Evolutionary conservation across 2,888 invertebrate genomes (phyloP).

Genomic region (Sminthurides aquaticus): DNA sequence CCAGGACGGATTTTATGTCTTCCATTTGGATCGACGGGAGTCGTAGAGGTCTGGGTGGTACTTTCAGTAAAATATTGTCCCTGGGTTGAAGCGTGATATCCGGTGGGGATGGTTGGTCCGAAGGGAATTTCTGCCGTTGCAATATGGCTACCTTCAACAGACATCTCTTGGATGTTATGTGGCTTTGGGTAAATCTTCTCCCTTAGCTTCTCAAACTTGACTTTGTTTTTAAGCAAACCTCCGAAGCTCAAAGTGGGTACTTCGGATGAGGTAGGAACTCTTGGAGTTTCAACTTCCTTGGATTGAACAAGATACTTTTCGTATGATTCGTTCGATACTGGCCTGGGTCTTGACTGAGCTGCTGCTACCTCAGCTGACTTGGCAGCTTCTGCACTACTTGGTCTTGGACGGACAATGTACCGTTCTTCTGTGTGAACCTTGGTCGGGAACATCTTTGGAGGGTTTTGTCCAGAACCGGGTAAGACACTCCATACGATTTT

Average conservation of each 20-base stretch:
- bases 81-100: neutral
- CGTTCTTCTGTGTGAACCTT: conserved; percentile 36
- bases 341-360: neutral
- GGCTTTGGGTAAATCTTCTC: conserved; percentile 31
- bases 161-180: neutral
- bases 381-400: conserved; percentile 8
- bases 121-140: neutral
- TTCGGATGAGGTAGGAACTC: conserved; percentile 1
- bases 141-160: neutral
- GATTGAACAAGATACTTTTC: neutral
- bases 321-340: neutral
- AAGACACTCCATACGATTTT: conserved; percentile 39
- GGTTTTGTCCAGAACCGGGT: conserved; percentile 22
- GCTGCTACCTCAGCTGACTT: neutral
- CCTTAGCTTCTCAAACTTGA: conserved; percentile 39
- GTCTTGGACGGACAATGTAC: conserved; percentile 30
- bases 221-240: conserved; percentile 37
- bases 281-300: neutral
- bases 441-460: conserved; percentile 26
- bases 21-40: conserved; percentile 34
- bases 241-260: conserved; percentile 29
- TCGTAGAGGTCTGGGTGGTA: conserved; percentile 7
- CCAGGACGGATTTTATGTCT: conserved; percentile 39
- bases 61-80: neutral
- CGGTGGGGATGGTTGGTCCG: conserved; percentile 8